Evolutionary conservation across 2,113 vertebrate species (phyloP).

Genomic region (Paradisaea rubra): DNA sequence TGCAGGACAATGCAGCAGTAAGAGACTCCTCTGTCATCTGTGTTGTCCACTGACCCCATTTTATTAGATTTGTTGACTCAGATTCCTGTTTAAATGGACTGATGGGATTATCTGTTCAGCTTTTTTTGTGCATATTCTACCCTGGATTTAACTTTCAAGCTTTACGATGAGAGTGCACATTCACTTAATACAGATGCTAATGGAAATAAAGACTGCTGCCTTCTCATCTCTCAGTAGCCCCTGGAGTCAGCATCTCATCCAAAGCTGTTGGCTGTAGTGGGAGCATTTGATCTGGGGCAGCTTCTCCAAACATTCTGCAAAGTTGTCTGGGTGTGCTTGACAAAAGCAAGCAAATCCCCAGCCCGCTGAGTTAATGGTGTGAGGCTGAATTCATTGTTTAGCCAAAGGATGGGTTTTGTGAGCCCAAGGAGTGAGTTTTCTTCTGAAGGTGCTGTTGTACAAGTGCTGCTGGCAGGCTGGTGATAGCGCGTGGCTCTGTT

Average conservation of each 20-base stretch:
- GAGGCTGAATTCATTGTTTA: neutral
- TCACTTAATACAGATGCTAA: neutral
- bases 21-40: constrained; percentile 1
- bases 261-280: neutral
- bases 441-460: neutral
- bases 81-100: neutral
- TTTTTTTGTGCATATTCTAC: neutral
- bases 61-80: constrained; percentile 29
- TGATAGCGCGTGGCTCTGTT: neutral
- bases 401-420: neutral
- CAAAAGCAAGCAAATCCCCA: neutral
- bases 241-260: neutral
- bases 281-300: neutral
- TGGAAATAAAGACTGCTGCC: neutral
- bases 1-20: neutral
- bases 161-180: neutral
- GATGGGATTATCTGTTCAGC: constrained; percentile 16
- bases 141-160: neutral
- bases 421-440: neutral
- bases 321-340: neutral
- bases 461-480: neutral
- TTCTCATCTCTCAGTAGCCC: neutral
- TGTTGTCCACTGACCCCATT: neutral
- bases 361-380: rapidly evolving
- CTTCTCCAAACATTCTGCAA: neutral